These are phyloP conservation scores for Napeogenes sylphis DNA, from an alignment of 2,888 invertebrate genomes.

Conservation along the genomic window DNA sequence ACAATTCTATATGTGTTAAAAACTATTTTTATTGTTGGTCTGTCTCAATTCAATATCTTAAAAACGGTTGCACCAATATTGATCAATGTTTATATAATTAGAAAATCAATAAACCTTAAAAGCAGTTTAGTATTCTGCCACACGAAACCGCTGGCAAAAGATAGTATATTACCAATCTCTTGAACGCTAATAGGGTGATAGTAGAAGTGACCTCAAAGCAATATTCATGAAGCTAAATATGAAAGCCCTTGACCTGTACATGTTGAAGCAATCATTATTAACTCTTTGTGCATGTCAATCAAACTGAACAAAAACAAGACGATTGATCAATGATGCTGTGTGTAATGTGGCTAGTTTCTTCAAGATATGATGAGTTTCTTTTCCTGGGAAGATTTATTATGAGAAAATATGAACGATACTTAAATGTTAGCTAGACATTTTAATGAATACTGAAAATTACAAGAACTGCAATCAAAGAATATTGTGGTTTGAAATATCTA, in stretches of 20 bases:
- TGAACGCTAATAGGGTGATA: not conserved
- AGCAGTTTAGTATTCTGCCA: too few species aligned
- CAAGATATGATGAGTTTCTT: slow-evolving; percentile 18
- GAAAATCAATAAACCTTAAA: too few species aligned
- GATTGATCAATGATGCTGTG: slow-evolving; percentile 60
- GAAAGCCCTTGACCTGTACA: slow-evolving; percentile 22
- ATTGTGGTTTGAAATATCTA: too few species aligned
- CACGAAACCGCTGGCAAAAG: too few species aligned
- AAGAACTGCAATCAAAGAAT: too few species aligned
- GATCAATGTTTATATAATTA: too few species aligned
- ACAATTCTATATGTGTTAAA: too few species aligned
- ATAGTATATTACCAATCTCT: not conserved
- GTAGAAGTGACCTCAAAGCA: not conserved
- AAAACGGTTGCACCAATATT: too few species aligned
- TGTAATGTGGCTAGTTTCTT: slow-evolving; percentile 39
- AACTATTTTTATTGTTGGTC: too few species aligned
- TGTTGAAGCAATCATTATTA: slow-evolving; percentile 52
- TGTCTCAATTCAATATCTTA: too few species aligned
- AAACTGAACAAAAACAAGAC: slow-evolving; percentile 47
- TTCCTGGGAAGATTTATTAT: slow-evolving; percentile 17
- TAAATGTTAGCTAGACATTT: not conserved
- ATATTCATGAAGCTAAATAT: not conserved
- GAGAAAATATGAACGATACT: not conserved
- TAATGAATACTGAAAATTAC: not conserved
- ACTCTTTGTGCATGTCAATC: slow-evolving; percentile 72